Evolutionary conservation across 2,888 invertebrate genomes (phyloP).

Genomic region (Ryuthela nishihirai): DNA sequence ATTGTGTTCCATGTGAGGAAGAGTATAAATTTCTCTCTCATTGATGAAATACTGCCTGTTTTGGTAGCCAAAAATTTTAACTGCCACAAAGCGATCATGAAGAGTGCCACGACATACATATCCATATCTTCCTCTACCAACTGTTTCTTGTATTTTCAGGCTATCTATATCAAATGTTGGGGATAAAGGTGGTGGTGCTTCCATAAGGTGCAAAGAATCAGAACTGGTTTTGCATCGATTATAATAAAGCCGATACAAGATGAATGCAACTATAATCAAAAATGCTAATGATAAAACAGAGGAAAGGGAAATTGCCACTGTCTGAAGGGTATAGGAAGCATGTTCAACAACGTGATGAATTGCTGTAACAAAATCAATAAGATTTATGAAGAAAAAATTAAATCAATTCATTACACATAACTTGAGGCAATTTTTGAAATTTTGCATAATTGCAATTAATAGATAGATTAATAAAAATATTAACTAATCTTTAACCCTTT

Average conservation of each 20-base stretch:
- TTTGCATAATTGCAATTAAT: too few species aligned
- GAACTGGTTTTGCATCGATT: conserved; percentile 8
- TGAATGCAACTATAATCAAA: neutral
- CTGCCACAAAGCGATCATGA: conserved; percentile 72
- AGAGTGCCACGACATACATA: conserved; percentile 81
- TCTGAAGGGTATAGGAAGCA: conserved; percentile 8
- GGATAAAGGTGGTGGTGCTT: conserved; percentile 55
- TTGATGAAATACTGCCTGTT: conserved; percentile 78
- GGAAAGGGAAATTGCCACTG: conserved; percentile 42
- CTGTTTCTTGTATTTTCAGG: conserved; percentile 65
- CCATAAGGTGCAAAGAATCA: conserved; percentile 29
- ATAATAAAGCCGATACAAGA: conserved; percentile 3
- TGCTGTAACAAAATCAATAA: too few species aligned
- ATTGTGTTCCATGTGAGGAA: conserved; percentile 75
- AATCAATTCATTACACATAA: too few species aligned
- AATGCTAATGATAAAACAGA: neutral
- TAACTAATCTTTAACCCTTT: too few species aligned
- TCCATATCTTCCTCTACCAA: conserved; percentile 71
- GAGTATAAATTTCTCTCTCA: conserved; percentile 78
- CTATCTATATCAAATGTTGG: conserved; percentile 67
- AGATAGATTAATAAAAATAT: too few species aligned
- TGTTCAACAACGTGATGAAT: conserved; percentile 14
- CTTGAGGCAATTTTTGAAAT: too few species aligned
- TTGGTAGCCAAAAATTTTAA: conserved; percentile 76
- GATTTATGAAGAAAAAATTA: too few species aligned